These are phyloP conservation scores for Lamellibrachia columna DNA, from an alignment of 2,888 invertebrate species.

Conservation along the genomic window DNA sequence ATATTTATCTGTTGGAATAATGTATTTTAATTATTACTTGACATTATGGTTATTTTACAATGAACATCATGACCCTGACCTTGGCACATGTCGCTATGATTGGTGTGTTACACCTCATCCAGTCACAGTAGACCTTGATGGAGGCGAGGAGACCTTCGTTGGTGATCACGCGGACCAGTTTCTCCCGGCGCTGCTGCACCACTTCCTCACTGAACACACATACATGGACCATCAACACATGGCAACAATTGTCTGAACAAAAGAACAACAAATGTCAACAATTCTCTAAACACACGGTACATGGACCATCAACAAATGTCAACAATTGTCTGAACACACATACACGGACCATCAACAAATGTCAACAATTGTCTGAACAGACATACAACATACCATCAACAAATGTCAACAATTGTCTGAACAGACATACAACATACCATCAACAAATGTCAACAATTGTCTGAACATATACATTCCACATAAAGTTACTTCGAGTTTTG, in stretches of 20 bases:
- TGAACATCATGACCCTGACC: constrained; percentile 43
- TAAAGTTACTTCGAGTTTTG: too few relatives aligned
- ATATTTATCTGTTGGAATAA: background rate
- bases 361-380: constrained; percentile 33
- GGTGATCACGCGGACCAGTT: constrained; percentile 54
- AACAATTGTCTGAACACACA: background rate
- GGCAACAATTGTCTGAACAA: background rate
- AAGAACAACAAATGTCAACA: too few relatives aligned
- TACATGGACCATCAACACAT: background rate
- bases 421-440: background rate
- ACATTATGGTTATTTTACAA: background rate
- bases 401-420: background rate
- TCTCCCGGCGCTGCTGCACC: constrained; percentile 50
- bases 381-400: background rate
- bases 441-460: too few relatives aligned
- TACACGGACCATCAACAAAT: background rate
- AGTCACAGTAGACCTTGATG: constrained; percentile 83
- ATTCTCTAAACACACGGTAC: background rate
- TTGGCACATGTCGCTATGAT: constrained; percentile 71
- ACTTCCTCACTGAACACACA: constrained; percentile 45
- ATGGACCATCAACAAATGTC: background rate
- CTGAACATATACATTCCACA: background rate
- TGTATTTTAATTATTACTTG: background rate
- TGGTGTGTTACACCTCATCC: constrained; percentile 82
- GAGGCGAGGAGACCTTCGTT: constrained; percentile 71